These are phyloP conservation scores for Cremastinae sp. DNA, from an alignment of 2,888 invertebrate species.

Conservation along the genomic window DNA sequence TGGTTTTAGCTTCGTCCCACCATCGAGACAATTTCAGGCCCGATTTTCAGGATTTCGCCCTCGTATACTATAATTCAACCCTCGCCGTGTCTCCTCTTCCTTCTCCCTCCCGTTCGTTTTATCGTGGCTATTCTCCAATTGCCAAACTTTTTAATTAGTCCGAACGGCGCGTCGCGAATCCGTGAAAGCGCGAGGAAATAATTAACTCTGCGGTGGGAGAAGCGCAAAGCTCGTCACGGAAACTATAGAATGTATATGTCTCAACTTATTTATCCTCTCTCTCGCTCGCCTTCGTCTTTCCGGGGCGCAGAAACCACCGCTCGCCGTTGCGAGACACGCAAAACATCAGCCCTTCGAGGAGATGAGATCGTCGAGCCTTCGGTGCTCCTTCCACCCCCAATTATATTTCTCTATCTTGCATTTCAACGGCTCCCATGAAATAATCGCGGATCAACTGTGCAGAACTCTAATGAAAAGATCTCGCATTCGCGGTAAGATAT, in stretches of 20 bases:
- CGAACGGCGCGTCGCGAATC: constrained; percentile 50
- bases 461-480: constrained; percentile 21
- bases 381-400: no score
- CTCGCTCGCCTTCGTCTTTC: constrained; percentile 11
- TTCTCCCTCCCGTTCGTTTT: constrained; percentile 41
- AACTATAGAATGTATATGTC: constrained; percentile 35
- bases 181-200: constrained; percentile 59
- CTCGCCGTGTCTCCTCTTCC: constrained; percentile 6
- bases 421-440: constrained; percentile 34
- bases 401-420: not conserved
- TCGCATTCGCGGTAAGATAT: constrained; percentile 11
- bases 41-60: constrained; percentile 39
- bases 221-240: constrained; percentile 47
- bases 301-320: constrained; percentile 2
- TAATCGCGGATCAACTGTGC: constrained; percentile 20
- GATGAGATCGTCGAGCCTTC: constrained; percentile 33
- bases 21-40: constrained; percentile 27
- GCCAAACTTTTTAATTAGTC: constrained; percentile 71
- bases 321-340: constrained; percentile 23
- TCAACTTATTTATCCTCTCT: not conserved
- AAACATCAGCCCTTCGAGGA: constrained; percentile 18
- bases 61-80: constrained; percentile 41
- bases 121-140: constrained; percentile 61
- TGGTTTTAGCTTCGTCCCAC: constrained; percentile 37
- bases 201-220: constrained; percentile 55